Evolutionary conservation across 1,140 invertebrate genomes (phyloP).

Genomic region (Oncopodura yosiiana): DNA sequence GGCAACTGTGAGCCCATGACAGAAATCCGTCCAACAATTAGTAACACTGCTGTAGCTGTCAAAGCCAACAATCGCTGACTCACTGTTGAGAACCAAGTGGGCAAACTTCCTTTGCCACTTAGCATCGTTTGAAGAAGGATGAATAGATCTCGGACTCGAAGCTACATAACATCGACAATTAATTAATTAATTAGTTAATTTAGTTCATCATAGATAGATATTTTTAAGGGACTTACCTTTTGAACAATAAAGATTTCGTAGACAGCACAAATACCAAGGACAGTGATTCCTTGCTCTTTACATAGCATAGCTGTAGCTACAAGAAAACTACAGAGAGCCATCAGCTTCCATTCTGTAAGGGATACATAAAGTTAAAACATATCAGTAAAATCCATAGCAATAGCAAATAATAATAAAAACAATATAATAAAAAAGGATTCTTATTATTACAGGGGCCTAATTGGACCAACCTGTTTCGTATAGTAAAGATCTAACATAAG

Average conservation of each 20-base stretch:
- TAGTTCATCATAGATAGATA: too few species aligned
- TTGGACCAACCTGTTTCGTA: too few species aligned
- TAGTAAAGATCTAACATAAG: too few species aligned
- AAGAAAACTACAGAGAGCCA: constrained; percentile 60
- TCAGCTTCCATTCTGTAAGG: constrained; percentile 66
- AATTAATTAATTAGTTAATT: too few species aligned
- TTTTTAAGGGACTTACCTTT: constrained; percentile 55
- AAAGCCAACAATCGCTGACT: constrained; percentile 66
- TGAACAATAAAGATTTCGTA: constrained; percentile 89
- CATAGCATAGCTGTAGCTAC: constrained; percentile 78
- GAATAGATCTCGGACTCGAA: constrained; percentile 55
- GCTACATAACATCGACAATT: constrained; percentile 44
- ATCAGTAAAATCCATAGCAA: too few species aligned
- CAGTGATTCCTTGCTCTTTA: constrained; percentile 96
- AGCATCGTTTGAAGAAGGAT: constrained; percentile 51
- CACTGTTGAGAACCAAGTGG: constrained; percentile 59
- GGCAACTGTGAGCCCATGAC: constrained; percentile 94
- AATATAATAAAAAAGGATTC: too few species aligned
- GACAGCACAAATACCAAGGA: constrained; percentile 80
- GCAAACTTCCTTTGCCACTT: constrained; percentile 53
- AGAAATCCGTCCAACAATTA: constrained; percentile 75
- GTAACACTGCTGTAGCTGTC: constrained; percentile 63
- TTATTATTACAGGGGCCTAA: too few species aligned
- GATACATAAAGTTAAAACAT: too few species aligned
- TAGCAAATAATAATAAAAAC: too few species aligned